These are phyloP conservation scores for Berghia stephanieae DNA, from an alignment of 1,140 invertebrate species.

Conservation along the genomic window DNA sequence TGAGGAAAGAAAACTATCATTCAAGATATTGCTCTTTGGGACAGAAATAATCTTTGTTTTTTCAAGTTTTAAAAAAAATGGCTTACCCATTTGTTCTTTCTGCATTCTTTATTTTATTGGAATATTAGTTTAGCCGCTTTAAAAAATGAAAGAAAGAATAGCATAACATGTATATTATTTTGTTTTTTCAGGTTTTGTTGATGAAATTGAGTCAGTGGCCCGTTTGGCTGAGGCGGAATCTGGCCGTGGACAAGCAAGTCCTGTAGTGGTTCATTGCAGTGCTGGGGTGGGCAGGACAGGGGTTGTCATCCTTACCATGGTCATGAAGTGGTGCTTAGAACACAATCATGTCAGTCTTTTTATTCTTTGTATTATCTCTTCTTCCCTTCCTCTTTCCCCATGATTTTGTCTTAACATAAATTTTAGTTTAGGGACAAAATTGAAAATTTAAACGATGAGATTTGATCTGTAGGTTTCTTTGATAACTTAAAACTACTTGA, in stretches of 20 bases:
- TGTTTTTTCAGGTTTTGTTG: slow-evolving; percentile 78
- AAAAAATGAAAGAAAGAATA: too few relatives aligned
- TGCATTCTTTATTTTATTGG: too few relatives aligned
- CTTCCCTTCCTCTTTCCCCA: neutral
- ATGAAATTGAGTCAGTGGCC: slow-evolving; percentile 84
- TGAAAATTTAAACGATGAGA: too few relatives aligned
- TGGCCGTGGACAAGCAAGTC: slow-evolving; percentile 78
- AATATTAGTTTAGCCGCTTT: too few relatives aligned
- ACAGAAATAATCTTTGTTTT: neutral
- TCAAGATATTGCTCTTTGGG: too few relatives aligned
- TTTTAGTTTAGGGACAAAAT: too few relatives aligned
- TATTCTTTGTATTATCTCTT: neutral
- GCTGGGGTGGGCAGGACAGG: slow-evolving; percentile 96
- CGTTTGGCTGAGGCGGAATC: slow-evolving; percentile 72
- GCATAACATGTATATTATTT: too few relatives aligned
- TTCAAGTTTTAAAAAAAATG: neutral
- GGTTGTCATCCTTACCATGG: slow-evolving; percentile 91
- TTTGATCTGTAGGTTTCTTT: too few relatives aligned
- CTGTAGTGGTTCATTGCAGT: slow-evolving; percentile 94
- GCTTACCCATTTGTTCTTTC: neutral
- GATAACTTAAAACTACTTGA: too few relatives aligned
- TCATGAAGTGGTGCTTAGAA: slow-evolving; percentile 86
- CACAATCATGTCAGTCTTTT: slow-evolving; percentile 78
- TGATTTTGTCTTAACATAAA: neutral
- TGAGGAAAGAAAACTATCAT: too few relatives aligned